phyloP scores from a whole-genome alignment of 2,888 invertebrate genomes.

The Leptinotarsa peninsularis region DNA sequence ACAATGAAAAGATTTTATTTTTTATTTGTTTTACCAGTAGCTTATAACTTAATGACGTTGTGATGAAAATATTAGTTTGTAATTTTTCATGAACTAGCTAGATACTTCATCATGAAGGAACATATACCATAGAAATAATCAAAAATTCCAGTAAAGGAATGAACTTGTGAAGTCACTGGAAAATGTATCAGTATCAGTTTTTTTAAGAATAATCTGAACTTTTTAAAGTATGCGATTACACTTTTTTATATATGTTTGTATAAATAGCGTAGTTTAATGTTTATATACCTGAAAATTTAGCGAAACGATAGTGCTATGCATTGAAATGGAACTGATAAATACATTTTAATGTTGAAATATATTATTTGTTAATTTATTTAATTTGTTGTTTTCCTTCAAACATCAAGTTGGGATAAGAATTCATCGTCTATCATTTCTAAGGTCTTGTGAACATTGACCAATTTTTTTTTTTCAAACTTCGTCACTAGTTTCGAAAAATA shows the following conservation, averaged over 20 bases:
- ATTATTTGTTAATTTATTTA: conserved; percentile 54
- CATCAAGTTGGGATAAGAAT: too few species aligned
- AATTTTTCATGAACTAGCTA: conserved; percentile 33
- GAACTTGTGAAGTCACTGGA: neutral
- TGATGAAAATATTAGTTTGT: conserved; percentile 39
- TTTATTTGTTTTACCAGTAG: conserved; percentile 31
- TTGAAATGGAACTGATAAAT: conserved; percentile 61
- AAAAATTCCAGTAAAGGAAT: neutral
- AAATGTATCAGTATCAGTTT: neutral
- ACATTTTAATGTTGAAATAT: conserved; percentile 63
- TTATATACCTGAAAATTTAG: conserved; percentile 49
- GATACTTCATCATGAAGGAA: conserved; percentile 31
- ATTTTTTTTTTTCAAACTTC: too few species aligned
- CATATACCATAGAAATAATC: conserved; percentile 15
- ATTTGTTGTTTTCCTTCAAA: conserved; percentile 31
- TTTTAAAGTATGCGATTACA: neutral
- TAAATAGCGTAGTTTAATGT: conserved; percentile 57
- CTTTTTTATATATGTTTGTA: conserved; percentile 55
- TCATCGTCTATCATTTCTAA: too few species aligned
- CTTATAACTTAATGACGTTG: conserved; percentile 36
- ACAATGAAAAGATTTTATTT: conserved; percentile 5
- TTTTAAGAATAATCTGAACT: neutral
- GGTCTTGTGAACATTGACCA: too few species aligned
- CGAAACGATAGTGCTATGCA: conserved; percentile 50
- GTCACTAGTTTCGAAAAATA: too few species aligned